These are phyloP conservation scores for Macrobrachium nipponense DNA, from an alignment of 1,140 invertebrate species.

Conservation along the genomic window DNA sequence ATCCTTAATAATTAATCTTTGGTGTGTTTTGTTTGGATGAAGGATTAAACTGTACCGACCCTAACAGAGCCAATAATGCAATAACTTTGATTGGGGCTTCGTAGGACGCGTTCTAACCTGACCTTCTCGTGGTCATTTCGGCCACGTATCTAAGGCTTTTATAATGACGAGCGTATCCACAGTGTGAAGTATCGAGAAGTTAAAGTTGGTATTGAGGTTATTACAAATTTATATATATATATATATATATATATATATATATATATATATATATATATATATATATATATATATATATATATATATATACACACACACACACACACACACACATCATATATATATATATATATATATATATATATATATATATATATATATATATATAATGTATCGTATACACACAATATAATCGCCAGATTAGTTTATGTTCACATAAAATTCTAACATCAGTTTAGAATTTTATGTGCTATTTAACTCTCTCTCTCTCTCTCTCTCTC, in stretches of 20 bases:
- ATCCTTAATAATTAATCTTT: no score
- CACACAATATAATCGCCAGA: neutral
- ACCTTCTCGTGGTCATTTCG: no score
- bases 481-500: constrained; percentile 5
- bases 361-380: neutral
- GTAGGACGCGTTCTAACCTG: no score
- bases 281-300: constrained; percentile 1
- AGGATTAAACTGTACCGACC: no score
- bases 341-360: neutral
- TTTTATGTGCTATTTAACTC: neutral
- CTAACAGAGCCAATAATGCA: no score
- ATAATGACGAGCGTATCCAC: no score
- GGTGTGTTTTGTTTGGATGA: no score
- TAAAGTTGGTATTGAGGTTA: no score
- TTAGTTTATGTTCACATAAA: neutral
- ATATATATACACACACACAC: neutral
- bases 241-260: constrained; percentile 13
- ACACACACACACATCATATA: neutral
- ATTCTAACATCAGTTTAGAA: neutral
- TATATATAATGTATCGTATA: neutral
- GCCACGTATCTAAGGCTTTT: no score
- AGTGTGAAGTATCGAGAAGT: no score
- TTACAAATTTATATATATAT: neutral
- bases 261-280: constrained; percentile 17
- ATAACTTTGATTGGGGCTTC: no score